Evolutionary conservation across 2,797 vertebrate genomes (phyloP), one percentile per base, ranked within the genome.

Genomic region (Amphiprion clarkii): DNA sequence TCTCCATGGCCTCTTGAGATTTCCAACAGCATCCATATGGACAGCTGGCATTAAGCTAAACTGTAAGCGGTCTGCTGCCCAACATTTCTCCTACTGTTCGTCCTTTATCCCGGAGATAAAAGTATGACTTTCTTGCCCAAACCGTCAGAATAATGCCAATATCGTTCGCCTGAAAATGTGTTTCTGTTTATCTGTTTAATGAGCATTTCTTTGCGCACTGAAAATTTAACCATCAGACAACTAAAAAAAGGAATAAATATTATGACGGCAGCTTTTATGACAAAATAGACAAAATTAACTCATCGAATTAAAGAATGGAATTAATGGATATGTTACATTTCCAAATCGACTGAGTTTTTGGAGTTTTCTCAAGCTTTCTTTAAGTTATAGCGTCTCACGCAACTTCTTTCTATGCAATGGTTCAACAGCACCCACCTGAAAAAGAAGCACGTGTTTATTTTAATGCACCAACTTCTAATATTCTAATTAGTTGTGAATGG

Each of bases 31-130:
- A 71, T 82, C 54, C 46, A 31, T 80, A 53, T 75, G 63, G 68
- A 27, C 48, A 81, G 57, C 60, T 77, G 72, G 71, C 52, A 58
- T 77, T 86, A 42, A 85, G 16, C 67, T 74, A 59, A 76, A 81
- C 69, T 62, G 65, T 81, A 78, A 82, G 76, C 75, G 60, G 25
- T 5, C 23, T 3, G 2, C 60, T 27, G n/a, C 39, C 31, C 40
- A 21, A 17, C 23, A 25, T 25, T 60, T 72, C 10, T 63, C 19
- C 23, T 0, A 68, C 48, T 58, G 6, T n/a, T 29, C 40, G 29
- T 17, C 21, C 36, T 60, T 49, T 23, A 5, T 40, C 16, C 0
- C 46, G 9, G 49, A 56, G 48, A 3, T 27, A 23, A 36, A 11
- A 16, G 9, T 40, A 58, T 36, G 6, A n/a, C 1, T 3, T 51